Evolutionary conservation across 2,888 invertebrate genomes (phyloP).

Genomic region (Bellardia bayeri): DNA sequence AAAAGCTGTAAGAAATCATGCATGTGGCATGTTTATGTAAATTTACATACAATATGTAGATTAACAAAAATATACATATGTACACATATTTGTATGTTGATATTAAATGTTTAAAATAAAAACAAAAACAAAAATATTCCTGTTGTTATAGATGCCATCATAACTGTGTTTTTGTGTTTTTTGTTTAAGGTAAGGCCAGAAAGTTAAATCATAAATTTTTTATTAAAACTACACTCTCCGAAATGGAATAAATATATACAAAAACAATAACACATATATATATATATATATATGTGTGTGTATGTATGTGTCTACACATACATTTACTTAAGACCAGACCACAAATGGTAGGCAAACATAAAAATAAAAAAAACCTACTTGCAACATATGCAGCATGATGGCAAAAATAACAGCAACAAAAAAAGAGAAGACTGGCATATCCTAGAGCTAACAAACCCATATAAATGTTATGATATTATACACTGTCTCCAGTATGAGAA

Average conservation of each 20-base stretch:
- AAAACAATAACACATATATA: background rate
- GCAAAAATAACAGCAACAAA: slow-evolving; percentile 8
- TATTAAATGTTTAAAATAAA: background rate
- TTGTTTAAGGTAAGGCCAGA: slow-evolving; percentile 32
- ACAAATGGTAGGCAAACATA: slow-evolving; percentile 54
- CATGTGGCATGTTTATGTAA: background rate
- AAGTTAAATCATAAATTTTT: slow-evolving; percentile 55
- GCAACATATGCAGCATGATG: slow-evolving; percentile 34
- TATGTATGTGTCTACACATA: too few species aligned
- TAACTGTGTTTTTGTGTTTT: background rate
- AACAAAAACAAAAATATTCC: background rate
- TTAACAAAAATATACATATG: background rate
- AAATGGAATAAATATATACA: slow-evolving; percentile 8
- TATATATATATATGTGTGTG: background rate
- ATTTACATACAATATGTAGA: background rate
- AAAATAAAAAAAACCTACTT: background rate
- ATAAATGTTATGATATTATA: slow-evolving; percentile 1
- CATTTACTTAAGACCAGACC: slow-evolving; percentile 43
- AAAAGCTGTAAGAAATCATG: background rate
- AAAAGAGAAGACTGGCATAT: background rate
- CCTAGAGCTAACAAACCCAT: slow-evolving; percentile 33
- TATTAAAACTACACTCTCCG: slow-evolving; percentile 42
- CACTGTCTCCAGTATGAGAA: background rate
- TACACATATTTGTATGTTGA: background rate
- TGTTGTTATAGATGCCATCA: background rate